phyloP scores from a whole-genome alignment of 2,113 vertebrate species.

The Carassius gibelio region DNA sequence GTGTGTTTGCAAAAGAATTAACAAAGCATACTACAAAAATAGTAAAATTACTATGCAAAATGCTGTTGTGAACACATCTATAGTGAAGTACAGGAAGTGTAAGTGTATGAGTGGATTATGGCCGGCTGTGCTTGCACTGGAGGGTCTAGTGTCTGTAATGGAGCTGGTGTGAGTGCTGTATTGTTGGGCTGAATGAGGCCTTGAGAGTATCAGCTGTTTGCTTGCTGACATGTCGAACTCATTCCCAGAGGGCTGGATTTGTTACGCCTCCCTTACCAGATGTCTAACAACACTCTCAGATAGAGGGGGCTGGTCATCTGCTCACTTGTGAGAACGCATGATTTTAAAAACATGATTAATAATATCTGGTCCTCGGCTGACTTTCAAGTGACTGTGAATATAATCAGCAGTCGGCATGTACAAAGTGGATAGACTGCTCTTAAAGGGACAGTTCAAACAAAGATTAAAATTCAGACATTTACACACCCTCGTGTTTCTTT shows the following conservation, averaged over 20 bases:
- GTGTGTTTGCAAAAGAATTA: not conserved
- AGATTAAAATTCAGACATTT: no score
- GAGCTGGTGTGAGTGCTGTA: slow-evolving; percentile 21
- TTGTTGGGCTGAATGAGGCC: not conserved
- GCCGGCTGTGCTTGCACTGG: not conserved
- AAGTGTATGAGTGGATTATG: not conserved
- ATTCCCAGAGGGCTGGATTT: slow-evolving; percentile 41
- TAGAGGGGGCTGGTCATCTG: slow-evolving; percentile 20
- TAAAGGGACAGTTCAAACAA: no score
- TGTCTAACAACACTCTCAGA: slow-evolving; percentile 43
- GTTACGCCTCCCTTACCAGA: slow-evolving; percentile 41
- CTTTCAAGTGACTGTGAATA: slow-evolving; percentile 1
- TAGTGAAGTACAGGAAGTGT: not conserved
- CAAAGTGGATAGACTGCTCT: no score
- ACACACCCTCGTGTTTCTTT: no score
- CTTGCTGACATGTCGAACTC: slow-evolving; percentile 35
- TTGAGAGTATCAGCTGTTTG: slow-evolving; percentile 55
- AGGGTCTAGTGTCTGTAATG: slow-evolving; percentile 13
- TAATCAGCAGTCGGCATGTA: not conserved
- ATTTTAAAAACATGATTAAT: slow-evolving; percentile 22
- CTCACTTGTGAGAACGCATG: slow-evolving; percentile 10
- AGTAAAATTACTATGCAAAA: not conserved
- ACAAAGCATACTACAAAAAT: not conserved
- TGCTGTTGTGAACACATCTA: not conserved
- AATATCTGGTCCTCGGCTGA: slow-evolving; percentile 27